Conservation (phyloP, 1,140 invertebrate genomes). For the Anagrus nilaparvatae region DNA sequence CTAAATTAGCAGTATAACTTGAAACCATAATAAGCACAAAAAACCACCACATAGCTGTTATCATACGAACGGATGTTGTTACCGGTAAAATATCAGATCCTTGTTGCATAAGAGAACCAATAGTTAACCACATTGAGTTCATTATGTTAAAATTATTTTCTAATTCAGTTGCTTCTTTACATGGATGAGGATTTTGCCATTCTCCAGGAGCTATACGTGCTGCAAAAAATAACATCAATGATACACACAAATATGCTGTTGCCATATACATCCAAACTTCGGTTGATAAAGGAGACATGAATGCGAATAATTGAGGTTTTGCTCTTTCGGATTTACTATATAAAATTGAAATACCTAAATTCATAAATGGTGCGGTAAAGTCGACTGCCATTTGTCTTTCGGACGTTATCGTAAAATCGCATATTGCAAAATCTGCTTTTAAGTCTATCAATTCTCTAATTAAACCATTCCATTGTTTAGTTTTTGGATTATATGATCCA, state of each 20-base stretch:
- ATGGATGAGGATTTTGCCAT: conserved; percentile 81
- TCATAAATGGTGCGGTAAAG: conserved; percentile 88
- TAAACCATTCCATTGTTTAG: conserved; percentile 73
- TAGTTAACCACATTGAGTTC: conserved; percentile 75
- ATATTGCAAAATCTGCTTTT: conserved; percentile 85
- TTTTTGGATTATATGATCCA: conserved; percentile 56
- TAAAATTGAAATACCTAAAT: conserved; percentile 71
- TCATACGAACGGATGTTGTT: conserved; percentile 62
- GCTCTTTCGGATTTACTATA: conserved; percentile 60
- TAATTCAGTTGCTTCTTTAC: conserved; percentile 62
- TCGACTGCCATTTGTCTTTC: conserved; percentile 73
- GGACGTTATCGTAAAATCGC: conserved; percentile 85
- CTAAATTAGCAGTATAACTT: conserved; percentile 91
- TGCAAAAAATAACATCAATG: conserved; percentile 68
- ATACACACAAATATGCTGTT: conserved; percentile 76
- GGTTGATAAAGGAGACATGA: conserved; percentile 74
- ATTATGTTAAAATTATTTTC: conserved; percentile 76
- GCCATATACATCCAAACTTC: conserved; percentile 91
- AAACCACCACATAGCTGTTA: conserved; percentile 88
- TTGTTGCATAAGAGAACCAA: conserved; percentile 73
- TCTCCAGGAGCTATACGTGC: conserved; percentile 77
- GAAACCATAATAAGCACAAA: conserved; percentile 90
- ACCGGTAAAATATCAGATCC: conserved; percentile 46
- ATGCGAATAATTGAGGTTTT: conserved; percentile 69
- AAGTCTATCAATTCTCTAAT: conserved; percentile 63